A percentile compares a stretch with the other conserved stretches of the same genome.
These are phyloP conservation scores for Syrrhaptes paradoxus DNA, from an alignment of 2,113 vertebrate genomes.

Conservation along the genomic window DNA sequence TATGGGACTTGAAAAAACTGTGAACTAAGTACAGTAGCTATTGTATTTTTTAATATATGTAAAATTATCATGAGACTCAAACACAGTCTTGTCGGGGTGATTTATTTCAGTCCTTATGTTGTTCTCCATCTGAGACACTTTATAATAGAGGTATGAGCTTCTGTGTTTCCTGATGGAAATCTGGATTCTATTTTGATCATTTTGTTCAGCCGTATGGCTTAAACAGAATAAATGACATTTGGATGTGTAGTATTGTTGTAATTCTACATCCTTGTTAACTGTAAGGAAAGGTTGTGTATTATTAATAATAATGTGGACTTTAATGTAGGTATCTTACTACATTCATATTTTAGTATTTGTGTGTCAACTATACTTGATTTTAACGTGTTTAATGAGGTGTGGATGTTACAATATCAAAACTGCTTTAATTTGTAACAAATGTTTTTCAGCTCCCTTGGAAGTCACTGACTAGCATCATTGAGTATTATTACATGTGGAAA, in stretches of 20 bases:
- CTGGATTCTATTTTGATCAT: not conserved
- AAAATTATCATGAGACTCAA: not conserved
- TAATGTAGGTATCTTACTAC: not conserved
- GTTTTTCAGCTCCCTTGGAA: slow-evolving; percentile 94
- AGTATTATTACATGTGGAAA: slow-evolving; percentile 99
- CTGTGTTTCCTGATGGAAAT: not conserved
- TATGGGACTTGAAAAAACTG: not conserved
- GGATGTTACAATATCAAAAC: not conserved
- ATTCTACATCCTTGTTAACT: not conserved
- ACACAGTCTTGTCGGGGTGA: not conserved
- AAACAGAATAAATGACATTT: not conserved
- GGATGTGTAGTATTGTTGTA: not conserved
- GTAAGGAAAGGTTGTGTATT: not conserved
- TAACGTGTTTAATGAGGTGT: not conserved
- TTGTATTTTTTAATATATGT: not conserved
- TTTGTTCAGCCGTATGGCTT: not conserved
- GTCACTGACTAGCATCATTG: slow-evolving; percentile 97
- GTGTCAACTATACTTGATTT: not conserved
- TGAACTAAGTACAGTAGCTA: not conserved
- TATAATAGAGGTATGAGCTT: not conserved
- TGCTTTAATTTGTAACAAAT: slow-evolving; percentile 12
- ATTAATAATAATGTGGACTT: not conserved
- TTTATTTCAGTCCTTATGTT: not conserved
- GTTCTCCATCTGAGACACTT: not conserved
- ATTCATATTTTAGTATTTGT: not conserved